Conservation (phyloP, 2,113 vertebrate species). For the Cyprinodon tularosa region DNA sequence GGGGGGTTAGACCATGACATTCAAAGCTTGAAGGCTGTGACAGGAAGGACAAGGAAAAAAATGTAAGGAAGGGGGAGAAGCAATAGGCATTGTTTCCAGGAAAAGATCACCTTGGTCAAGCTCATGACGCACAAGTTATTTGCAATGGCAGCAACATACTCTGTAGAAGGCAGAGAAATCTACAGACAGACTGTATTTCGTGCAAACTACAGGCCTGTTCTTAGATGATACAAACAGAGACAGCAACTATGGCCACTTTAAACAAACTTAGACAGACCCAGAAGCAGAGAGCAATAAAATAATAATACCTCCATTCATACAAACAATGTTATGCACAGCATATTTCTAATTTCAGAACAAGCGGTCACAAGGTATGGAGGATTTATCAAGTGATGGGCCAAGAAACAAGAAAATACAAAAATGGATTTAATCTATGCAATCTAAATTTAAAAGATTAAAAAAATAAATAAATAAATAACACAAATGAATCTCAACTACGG, state of each 20-base stretch:
- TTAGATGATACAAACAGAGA: constrained; percentile 40
- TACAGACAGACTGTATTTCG: constrained; percentile 15
- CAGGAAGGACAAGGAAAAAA: constrained; percentile 49
- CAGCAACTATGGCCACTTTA: constrained; percentile 22
- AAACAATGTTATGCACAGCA: constrained; percentile 51
- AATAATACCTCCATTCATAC: constrained; percentile 42
- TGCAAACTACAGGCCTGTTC: constrained; percentile 28
- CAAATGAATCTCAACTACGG: not conserved
- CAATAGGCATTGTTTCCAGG: constrained; percentile 58
- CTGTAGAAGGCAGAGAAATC: constrained; percentile 26
- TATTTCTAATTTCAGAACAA: constrained; percentile 30
- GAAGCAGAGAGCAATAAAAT: constrained; percentile 12
- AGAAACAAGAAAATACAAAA: constrained; percentile 10
- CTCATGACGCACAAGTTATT: constrained; percentile 60
- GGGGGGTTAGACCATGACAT: constrained; percentile 63
- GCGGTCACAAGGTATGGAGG: not conserved
- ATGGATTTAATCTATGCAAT: not conserved
- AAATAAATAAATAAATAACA: not conserved
- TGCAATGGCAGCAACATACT: constrained; percentile 51
- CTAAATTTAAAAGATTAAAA: not conserved
- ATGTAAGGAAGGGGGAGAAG: not conserved
- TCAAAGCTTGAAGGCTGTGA: constrained; percentile 68
- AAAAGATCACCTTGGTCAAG: constrained; percentile 59
- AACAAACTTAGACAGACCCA: constrained; percentile 32
- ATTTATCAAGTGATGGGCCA: not conserved